Conservation (phyloP, 2,113 vertebrate species). For the Oceanites oceanicus region DNA sequence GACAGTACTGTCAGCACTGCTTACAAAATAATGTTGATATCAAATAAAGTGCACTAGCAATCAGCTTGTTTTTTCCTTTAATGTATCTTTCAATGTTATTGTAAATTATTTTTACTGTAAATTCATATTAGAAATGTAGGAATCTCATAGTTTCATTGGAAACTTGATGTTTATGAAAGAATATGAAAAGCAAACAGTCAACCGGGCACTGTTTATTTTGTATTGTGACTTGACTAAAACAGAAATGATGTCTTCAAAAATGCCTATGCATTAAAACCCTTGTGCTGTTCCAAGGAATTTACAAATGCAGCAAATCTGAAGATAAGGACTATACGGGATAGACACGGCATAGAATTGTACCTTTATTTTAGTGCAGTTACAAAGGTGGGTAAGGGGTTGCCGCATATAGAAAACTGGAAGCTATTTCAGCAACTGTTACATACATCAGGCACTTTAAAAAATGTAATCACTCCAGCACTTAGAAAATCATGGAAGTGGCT, state of each 20-base stretch:
- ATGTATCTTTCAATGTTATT: not conserved
- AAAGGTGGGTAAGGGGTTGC: not conserved
- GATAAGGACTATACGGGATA: not conserved
- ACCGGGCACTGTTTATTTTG: not conserved
- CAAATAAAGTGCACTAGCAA: not conserved
- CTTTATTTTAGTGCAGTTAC: not conserved
- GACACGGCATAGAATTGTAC: not conserved
- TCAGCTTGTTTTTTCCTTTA: not conserved
- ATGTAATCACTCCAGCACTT: not conserved
- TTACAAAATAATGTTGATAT: not conserved
- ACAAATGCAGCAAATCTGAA: not conserved
- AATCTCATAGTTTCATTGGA: not conserved
- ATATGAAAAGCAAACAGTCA: not conserved
- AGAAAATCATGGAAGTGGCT: not conserved
- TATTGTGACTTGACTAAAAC: not conserved
- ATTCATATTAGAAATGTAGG: not conserved
- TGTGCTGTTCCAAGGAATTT: not conserved
- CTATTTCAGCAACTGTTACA: not conserved
- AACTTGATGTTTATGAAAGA: not conserved
- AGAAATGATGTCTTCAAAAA: not conserved
- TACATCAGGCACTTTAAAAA: not conserved
- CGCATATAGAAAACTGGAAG: not conserved
- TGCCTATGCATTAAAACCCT: not conserved
- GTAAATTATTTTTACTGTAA: not conserved
- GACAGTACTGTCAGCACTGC: conserved; percentile 6